Conservation (phyloP, 1,140 invertebrate species). For the Philotrypesis tridentata region DNA sequence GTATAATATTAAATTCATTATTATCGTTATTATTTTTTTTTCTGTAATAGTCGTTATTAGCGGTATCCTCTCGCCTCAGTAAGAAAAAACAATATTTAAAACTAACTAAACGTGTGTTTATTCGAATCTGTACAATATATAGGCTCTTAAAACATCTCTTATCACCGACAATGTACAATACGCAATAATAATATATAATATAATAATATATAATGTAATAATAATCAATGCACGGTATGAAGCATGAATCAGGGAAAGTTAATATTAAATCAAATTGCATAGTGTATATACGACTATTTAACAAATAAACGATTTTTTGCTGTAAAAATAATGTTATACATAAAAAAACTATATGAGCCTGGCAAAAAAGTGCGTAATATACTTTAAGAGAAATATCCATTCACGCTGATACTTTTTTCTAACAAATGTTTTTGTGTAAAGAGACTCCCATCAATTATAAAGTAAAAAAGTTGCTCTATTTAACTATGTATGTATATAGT, state of each 20-base stretch:
- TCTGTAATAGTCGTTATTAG: constrained; percentile 55
- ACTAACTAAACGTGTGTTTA: constrained; percentile 64
- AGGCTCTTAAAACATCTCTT: constrained; percentile 69
- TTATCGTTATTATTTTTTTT: constrained; percentile 58
- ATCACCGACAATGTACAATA: constrained; percentile 64
- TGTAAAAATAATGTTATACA: constrained; percentile 34
- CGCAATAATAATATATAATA: constrained; percentile 38
- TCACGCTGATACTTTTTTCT: neutral
- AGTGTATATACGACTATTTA: constrained; percentile 31
- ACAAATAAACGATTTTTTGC: constrained; percentile 20
- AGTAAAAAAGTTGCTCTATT: constrained; percentile 15
- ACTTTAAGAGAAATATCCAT: constrained; percentile 19
- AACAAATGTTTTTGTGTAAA: neutral
- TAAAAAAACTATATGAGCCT: constrained; percentile 8
- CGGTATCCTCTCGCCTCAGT: constrained; percentile 55
- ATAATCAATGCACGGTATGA: constrained; percentile 52
- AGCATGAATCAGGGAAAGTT: constrained; percentile 48
- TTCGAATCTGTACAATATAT: constrained; percentile 70
- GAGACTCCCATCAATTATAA: neutral
- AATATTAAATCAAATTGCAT: constrained; percentile 36
- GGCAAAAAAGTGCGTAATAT: constrained; percentile 15
- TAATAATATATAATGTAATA: constrained; percentile 46
- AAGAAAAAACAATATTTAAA: constrained; percentile 65
- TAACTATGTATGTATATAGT: neutral
- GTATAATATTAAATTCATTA: constrained; percentile 67